These are phyloP conservation scores for Volucella zonaria DNA, from an alignment of 2,888 invertebrate species.

Conservation along the genomic window DNA sequence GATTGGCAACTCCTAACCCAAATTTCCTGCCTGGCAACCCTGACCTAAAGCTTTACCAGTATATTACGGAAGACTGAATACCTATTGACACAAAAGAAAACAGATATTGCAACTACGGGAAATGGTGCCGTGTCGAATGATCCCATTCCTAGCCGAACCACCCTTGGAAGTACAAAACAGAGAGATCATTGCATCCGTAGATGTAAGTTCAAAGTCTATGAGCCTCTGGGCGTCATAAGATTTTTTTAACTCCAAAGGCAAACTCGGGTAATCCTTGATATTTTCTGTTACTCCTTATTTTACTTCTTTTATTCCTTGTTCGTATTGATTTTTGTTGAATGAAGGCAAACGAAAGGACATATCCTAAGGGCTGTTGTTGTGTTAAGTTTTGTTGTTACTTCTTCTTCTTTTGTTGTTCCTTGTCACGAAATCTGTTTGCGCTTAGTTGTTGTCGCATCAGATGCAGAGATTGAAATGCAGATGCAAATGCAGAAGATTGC, in stretches of 20 bases:
- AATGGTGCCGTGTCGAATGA: too few species aligned
- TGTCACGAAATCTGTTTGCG: constrained; percentile 45
- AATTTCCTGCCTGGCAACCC: too few species aligned
- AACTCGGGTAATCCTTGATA: constrained; percentile 62
- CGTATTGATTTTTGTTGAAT: constrained; percentile 59
- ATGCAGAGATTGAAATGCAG: constrained; percentile 52
- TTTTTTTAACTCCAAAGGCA: neutral
- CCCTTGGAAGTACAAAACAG: too few species aligned
- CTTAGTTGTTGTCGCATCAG: constrained; percentile 55
- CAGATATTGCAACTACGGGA: too few species aligned
- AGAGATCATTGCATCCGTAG: too few species aligned
- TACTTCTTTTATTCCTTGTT: constrained; percentile 34
- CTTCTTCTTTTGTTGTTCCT: constrained; percentile 36
- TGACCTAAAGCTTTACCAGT: too few species aligned
- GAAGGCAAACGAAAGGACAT: constrained; percentile 52
- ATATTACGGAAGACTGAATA: too few species aligned
- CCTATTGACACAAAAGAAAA: too few species aligned
- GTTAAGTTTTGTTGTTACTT: constrained; percentile 30
- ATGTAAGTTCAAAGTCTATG: constrained; percentile 6
- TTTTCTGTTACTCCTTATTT: constrained; percentile 41
- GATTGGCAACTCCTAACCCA: too few species aligned
- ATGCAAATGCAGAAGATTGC: too few species aligned
- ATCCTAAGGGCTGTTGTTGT: constrained; percentile 43
- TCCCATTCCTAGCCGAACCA: too few species aligned
- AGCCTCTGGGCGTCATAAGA: neutral